Conservation (phyloP, 2,888 invertebrate species). For the Hyalella azteca region DNA sequence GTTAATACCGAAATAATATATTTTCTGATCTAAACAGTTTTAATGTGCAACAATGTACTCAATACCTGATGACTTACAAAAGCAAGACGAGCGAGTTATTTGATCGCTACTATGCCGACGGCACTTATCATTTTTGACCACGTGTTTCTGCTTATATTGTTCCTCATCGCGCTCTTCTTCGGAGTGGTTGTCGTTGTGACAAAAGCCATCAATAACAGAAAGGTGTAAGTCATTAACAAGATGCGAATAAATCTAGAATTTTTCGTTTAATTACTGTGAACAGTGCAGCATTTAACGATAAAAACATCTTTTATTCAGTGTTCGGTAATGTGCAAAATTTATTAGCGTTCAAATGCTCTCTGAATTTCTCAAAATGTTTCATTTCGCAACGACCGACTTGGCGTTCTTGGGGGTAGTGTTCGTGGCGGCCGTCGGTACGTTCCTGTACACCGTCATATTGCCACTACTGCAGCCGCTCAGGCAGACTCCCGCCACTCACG, state of each 20-base stretch:
- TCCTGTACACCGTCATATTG: conserved; percentile 54
- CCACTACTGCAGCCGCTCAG: conserved; percentile 46
- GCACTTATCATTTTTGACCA: conserved; percentile 61
- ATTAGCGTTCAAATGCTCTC: not conserved
- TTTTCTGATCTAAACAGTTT: too few species aligned
- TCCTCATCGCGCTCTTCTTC: conserved; percentile 61
- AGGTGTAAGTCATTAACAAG: not conserved
- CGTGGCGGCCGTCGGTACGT: conserved; percentile 51
- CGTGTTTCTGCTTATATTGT: conserved; percentile 60
- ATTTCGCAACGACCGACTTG: conserved; percentile 38
- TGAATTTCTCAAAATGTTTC: not conserved
- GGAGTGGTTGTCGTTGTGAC: conserved; percentile 58
- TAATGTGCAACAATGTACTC: too few species aligned
- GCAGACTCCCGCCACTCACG: conserved; percentile 53
- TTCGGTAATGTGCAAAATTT: too few species aligned
- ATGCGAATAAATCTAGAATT: not conserved
- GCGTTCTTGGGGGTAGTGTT: conserved; percentile 52
- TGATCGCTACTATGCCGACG: conserved; percentile 60
- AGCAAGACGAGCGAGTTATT: not conserved
- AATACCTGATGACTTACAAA: too few species aligned
- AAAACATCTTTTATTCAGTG: too few species aligned
- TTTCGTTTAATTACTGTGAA: too few species aligned
- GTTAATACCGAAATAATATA: too few species aligned
- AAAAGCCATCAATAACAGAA: conserved; percentile 2
- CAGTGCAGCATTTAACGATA: too few species aligned